phyloP scores from a whole-genome alignment of 2,797 vertebrate genomes.

The Peromyscus attwateri region DNA sequence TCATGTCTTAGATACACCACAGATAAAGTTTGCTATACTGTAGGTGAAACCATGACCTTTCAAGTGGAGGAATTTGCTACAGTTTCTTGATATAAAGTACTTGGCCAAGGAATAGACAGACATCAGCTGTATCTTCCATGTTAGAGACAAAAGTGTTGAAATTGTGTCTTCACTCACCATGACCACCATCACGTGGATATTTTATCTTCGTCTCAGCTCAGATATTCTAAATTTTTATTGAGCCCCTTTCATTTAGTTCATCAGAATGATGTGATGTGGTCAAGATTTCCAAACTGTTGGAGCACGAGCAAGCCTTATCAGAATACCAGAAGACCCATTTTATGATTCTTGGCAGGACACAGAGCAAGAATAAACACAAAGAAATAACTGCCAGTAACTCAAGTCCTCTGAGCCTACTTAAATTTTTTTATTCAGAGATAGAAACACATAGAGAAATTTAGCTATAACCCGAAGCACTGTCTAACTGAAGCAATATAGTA shows the following conservation, averaged over 20 bases:
- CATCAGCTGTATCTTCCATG: neutral
- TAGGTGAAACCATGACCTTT: constrained; percentile 2
- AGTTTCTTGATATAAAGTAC: neutral
- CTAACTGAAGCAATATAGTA: constrained; percentile 44
- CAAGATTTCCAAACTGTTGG: neutral
- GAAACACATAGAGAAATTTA: constrained; percentile 46
- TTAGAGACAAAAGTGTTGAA: neutral
- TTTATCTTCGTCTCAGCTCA: neutral
- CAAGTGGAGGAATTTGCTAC: neutral
- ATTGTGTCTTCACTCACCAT: neutral
- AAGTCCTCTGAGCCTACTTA: neutral
- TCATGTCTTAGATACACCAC: neutral
- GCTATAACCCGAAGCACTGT: constrained; percentile 34
- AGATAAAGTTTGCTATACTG: neutral
- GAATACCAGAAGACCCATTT: too few relatives aligned
- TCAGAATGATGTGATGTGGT: neutral
- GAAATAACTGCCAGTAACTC: neutral
- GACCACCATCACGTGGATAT: neutral
- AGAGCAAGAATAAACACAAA: neutral
- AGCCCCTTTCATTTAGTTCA: neutral
- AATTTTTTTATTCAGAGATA: neutral
- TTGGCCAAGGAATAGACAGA: neutral
- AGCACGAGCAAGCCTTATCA: neutral
- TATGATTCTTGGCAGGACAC: neutral
- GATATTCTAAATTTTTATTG: neutral